Conservation (phyloP, 2,113 vertebrate species). For the Xenotilapia leptura region DNA sequence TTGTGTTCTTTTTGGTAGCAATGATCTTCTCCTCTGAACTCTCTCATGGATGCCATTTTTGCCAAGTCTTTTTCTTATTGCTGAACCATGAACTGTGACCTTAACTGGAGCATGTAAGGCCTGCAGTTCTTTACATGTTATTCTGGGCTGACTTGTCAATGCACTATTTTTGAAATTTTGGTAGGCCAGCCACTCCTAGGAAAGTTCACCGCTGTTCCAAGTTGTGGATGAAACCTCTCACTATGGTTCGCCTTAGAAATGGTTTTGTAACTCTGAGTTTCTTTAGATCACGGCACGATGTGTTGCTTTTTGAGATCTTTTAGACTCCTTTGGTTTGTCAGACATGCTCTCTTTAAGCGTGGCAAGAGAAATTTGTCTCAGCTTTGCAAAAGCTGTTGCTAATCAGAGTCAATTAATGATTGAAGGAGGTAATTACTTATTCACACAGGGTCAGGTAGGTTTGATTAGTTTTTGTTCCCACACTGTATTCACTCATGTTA, state of each 20-base stretch:
- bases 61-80: neutral
- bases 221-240: neutral
- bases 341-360: neutral
- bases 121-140: neutral
- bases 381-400: neutral
- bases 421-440: neutral
- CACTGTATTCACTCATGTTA: neutral
- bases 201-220: neutral
- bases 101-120: neutral
- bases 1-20: neutral
- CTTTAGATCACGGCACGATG: fast-evolving
- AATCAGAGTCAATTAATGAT: neutral
- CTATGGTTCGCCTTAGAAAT: neutral
- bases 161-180: neutral
- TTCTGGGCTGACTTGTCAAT: neutral
- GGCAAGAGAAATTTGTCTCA: neutral
- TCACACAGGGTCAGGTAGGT: neutral
- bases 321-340: neutral
- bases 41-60: neutral
- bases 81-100: neutral
- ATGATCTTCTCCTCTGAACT: neutral
- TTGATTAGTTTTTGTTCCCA: neutral
- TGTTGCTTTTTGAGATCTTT: neutral
- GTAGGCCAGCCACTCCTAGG: neutral
- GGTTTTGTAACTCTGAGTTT: neutral